These are phyloP conservation scores for Trematocara nigrifrons DNA, from an alignment of 2,113 vertebrate species.

Conservation along the genomic window DNA sequence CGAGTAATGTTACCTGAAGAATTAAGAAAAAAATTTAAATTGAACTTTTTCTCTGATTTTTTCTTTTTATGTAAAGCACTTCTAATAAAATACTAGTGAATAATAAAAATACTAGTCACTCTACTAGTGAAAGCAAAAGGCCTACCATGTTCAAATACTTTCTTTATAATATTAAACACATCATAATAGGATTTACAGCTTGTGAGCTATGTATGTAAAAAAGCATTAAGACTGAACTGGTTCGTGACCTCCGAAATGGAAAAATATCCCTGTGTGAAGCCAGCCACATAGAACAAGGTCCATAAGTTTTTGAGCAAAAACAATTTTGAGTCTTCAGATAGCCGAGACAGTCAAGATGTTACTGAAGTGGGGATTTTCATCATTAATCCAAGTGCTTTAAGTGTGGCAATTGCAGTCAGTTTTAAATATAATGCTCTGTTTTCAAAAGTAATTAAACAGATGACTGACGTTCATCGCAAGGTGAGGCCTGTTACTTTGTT, in stretches of 20 bases:
- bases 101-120: no score
- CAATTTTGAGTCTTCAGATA: background rate
- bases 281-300: background rate
- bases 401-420: background rate
- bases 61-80: background rate
- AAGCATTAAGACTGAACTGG: background rate
- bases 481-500: background rate
- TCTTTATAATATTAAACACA: background rate
- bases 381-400: background rate
- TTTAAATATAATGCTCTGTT: accelerated
- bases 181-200: background rate
- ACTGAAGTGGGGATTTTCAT: background rate
- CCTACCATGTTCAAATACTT: background rate
- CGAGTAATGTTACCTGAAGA: background rate
- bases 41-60: background rate
- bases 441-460: background rate
- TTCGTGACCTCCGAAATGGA: background rate
- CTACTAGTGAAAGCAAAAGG: background rate
- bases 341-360: background rate
- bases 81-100: background rate
- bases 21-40: background rate
- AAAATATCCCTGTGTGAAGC: background rate
- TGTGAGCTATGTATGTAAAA: background rate
- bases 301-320: background rate
- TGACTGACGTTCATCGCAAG: background rate